A percentile compares a stretch with the other conserved stretches of the same genome.
Conservation (phyloP, 2,797 vertebrate genomes). For the Poliocrania exsul region DNA sequence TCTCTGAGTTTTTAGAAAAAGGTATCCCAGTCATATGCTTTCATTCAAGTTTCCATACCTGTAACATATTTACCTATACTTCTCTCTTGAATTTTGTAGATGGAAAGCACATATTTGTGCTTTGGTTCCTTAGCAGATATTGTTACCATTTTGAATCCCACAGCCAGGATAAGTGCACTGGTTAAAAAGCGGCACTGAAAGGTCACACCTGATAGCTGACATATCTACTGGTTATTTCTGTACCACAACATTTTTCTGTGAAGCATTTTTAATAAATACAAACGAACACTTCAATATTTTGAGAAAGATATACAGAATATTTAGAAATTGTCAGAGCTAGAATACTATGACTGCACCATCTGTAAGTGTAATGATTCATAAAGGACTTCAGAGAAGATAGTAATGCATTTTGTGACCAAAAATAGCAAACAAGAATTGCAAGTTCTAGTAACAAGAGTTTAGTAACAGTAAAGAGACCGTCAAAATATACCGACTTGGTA, state of each 20-base stretch:
- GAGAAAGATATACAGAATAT: not conserved
- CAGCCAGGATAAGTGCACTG: not conserved
- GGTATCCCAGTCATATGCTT: accelerated
- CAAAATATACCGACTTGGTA: not conserved
- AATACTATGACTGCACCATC: not conserved
- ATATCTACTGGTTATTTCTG: not conserved
- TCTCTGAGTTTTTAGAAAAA: not conserved
- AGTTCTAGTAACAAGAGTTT: not conserved
- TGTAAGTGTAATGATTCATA: not conserved
- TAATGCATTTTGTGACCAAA: not conserved
- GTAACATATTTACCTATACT: not conserved
- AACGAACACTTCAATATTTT: not conserved
- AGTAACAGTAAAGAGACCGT: not conserved
- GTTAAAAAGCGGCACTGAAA: conserved; percentile 57
- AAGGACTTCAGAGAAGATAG: not conserved
- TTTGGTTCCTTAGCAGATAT: not conserved
- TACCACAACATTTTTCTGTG: conserved; percentile 40
- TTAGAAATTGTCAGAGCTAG: not conserved
- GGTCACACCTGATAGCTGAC: not conserved
- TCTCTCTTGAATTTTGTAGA: not conserved
- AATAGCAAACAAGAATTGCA: not conserved
- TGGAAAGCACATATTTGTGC: not conserved
- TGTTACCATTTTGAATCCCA: conserved; percentile 31
- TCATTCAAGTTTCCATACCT: not conserved
- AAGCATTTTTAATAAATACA: not conserved